A percentile compares a stretch with the other conserved stretches of the same genome.
These are phyloP conservation scores for Eulemur rubriventer DNA, from an alignment of 2,797 vertebrate genomes.

Conservation along the genomic window DNA sequence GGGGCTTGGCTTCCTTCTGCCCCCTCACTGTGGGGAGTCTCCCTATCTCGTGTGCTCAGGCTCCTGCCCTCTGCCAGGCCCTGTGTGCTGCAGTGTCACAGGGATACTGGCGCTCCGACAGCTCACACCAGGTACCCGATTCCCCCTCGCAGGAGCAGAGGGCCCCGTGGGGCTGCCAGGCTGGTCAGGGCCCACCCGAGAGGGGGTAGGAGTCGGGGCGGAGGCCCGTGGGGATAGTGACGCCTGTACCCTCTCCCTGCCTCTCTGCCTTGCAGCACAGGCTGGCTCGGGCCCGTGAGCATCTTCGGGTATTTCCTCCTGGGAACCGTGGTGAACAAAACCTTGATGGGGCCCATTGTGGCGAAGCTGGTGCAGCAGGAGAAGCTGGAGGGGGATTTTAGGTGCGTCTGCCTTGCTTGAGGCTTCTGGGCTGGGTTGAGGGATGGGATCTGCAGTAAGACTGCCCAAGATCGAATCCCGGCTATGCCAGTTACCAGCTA, in stretches of 20 bases:
- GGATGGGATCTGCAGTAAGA: background rate
- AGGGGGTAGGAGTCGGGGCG: background rate
- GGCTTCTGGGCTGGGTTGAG: background rate
- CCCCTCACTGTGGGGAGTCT: background rate
- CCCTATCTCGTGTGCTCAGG: fast-evolving
- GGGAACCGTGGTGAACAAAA: slow-evolving; percentile 93
- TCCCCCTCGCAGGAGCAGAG: background rate
- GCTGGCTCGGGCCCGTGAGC: slow-evolving; percentile 95
- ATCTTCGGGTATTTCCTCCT: slow-evolving; percentile 96
- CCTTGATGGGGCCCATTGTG: slow-evolving; percentile 96
- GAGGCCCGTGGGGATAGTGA: background rate
- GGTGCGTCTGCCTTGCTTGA: slow-evolving; percentile 83
- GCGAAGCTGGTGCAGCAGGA: slow-evolving; percentile 95
- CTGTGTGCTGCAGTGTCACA: background rate
- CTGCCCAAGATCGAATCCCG: background rate
- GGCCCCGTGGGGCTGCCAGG: background rate
- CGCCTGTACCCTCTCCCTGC: background rate
- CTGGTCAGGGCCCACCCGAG: background rate
- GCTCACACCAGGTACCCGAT: background rate
- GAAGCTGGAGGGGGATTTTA: slow-evolving; percentile 98
- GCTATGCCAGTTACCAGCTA: background rate
- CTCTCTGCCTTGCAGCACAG: slow-evolving; percentile 88
- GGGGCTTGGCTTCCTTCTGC: background rate
- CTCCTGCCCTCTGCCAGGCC: background rate
- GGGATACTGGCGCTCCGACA: background rate